Conservation (phyloP, 2,113 vertebrate genomes). For the Dunckerocampus dactyliophorus region DNA sequence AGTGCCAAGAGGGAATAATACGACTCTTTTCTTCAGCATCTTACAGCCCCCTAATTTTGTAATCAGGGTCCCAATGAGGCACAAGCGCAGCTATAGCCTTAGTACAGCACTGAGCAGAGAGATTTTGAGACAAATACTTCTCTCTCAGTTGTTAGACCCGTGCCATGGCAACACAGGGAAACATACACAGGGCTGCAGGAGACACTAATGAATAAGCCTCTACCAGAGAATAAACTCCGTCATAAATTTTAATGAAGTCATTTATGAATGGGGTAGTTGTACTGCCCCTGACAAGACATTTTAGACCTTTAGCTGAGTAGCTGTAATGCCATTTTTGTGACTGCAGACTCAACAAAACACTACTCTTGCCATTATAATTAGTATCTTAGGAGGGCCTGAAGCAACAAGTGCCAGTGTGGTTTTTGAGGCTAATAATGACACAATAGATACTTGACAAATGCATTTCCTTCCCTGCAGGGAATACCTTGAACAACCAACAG, state of each 20-base stretch:
- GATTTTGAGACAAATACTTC: background rate
- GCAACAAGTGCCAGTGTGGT: background rate
- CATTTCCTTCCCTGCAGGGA: conserved; percentile 16
- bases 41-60: conserved; percentile 20
- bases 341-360: background rate
- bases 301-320: background rate
- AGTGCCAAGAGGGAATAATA: conserved; percentile 49
- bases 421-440: conserved; percentile 2
- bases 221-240: background rate
- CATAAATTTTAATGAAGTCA: background rate
- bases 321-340: background rate
- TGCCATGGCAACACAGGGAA: conserved; percentile 3
- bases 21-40: conserved; percentile 33
- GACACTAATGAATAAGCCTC: background rate
- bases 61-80: conserved; percentile 45
- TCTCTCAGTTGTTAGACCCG: background rate
- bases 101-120: too few species aligned
- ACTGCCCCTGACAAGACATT: background rate
- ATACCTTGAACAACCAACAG: conserved; percentile 1
- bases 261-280: background rate
- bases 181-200: background rate
- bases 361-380: background rate
- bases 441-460: conserved; percentile 5
- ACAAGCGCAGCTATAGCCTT: conserved; percentile 5
- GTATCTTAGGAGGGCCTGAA: background rate